Evolutionary conservation across 2,888 invertebrate species (phyloP).

Genomic region (Rambutsinella grinnellia): DNA sequence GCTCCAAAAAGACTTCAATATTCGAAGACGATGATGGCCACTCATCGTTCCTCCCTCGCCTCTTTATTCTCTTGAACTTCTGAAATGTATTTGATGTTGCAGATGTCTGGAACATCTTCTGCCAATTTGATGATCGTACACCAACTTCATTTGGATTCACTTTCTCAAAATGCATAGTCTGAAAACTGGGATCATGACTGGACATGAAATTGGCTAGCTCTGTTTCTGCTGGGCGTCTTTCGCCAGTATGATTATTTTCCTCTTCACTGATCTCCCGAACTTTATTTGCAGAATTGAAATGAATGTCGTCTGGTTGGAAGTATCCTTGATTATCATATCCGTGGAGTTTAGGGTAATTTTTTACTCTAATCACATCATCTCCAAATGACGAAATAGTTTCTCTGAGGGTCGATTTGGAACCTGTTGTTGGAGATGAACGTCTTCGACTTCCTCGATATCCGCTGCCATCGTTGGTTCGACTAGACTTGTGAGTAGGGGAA

Average conservation of each 20-base stretch:
- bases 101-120: slow-evolving; percentile 28
- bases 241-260: background rate
- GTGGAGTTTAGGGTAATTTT: slow-evolving; percentile 18
- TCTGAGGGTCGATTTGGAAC: slow-evolving; percentile 25
- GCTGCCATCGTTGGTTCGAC: slow-evolving; percentile 16
- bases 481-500: slow-evolving; percentile 20
- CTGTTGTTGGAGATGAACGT: slow-evolving; percentile 17
- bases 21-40: background rate
- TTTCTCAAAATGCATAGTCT: slow-evolving; percentile 38
- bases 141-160: slow-evolving; percentile 46
- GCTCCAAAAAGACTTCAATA: slow-evolving; percentile 6
- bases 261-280: too few species aligned
- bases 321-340: slow-evolving; percentile 38
- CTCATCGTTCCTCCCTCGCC: background rate
- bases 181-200: slow-evolving; percentile 30
- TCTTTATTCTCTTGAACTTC: slow-evolving; percentile 15
- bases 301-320: slow-evolving; percentile 40
- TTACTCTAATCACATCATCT: slow-evolving; percentile 44
- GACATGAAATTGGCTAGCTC: slow-evolving; percentile 38
- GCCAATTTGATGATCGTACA: slow-evolving; percentile 35
- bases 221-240: too few species aligned
- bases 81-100: slow-evolving; percentile 36
- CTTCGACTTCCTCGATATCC: background rate
- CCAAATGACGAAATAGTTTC: slow-evolving; percentile 48
- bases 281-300: background rate